These are phyloP conservation scores for Channa striata DNA, from an alignment of 2,797 vertebrate genomes.

Conservation along the genomic window DNA sequence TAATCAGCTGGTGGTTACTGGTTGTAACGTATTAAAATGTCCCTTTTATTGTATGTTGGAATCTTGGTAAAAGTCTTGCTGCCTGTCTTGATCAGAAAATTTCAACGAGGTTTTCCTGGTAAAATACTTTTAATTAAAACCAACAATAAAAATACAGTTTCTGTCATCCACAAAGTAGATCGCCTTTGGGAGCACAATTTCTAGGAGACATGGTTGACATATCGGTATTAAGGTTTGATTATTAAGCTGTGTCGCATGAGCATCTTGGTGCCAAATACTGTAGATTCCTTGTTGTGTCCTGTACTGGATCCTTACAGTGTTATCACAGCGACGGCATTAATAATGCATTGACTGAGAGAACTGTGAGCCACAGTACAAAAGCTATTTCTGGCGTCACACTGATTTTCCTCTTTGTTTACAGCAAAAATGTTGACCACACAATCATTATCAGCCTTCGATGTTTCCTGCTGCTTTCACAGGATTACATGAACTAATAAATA, in stretches of 20 bases:
- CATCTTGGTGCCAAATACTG: conserved; percentile 28
- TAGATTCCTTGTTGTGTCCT: conserved; percentile 29
- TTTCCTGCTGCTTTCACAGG: conserved; percentile 12
- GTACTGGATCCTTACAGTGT: conserved; percentile 52
- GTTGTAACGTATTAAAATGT: no score
- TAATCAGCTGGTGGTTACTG: no score
- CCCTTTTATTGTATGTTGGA: no score
- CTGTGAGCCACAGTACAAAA: conserved; percentile 48
- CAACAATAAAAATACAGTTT: no score
- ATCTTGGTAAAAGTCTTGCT: no score
- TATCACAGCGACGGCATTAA: conserved; percentile 70
- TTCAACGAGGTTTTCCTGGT: no score
- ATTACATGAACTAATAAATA: conserved; percentile 31
- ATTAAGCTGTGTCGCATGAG: conserved; percentile 20
- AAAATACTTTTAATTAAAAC: no score
- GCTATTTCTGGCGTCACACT: conserved; percentile 56
- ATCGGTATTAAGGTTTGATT: conserved; percentile 11
- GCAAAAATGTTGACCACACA: conserved; percentile 25
- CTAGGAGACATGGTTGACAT: background rate
- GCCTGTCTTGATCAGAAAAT: no score
- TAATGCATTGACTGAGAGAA: conserved; percentile 65
- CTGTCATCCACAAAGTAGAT: no score
- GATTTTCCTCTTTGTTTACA: conserved; percentile 56
- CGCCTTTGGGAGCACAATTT: no score
- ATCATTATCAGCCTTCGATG: conserved; percentile 12